These are phyloP conservation scores for Gymnosoma rotundatum DNA, from an alignment of 2,888 invertebrate species.

Conservation along the genomic window DNA sequence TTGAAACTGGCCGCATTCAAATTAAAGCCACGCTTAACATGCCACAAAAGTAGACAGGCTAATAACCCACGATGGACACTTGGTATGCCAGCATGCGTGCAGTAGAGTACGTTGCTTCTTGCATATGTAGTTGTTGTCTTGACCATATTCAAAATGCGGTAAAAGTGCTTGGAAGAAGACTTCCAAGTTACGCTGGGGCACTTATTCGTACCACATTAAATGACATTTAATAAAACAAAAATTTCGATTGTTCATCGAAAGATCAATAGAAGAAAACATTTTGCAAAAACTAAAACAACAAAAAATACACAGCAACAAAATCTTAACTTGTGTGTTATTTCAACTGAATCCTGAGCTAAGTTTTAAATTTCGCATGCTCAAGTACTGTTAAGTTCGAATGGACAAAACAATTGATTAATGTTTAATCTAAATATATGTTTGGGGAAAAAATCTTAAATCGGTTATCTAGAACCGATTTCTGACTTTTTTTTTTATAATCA, in stretches of 20 bases:
- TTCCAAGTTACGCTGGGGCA: conserved; percentile 21
- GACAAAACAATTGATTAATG: conserved; percentile 76
- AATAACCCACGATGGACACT: conserved; percentile 77
- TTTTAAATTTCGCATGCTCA: not conserved
- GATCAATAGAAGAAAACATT: conserved; percentile 46
- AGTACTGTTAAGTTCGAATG: conserved; percentile 73
- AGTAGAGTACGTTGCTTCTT: conserved; percentile 13
- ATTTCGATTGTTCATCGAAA: conserved; percentile 64
- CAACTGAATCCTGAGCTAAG: not conserved
- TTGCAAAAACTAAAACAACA: conserved; percentile 1
- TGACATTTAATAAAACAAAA: conserved; percentile 69
- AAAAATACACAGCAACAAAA: not conserved
- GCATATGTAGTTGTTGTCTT: conserved; percentile 40
- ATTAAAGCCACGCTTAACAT: conserved; percentile 72
- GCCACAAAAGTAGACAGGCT: conserved; percentile 79
- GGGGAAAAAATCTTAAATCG: not conserved
- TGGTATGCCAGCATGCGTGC: conserved; percentile 74
- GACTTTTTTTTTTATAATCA: not conserved
- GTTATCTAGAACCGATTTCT: not conserved
- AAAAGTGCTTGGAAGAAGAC: conserved; percentile 37
- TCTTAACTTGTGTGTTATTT: not conserved
- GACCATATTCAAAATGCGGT: conserved; percentile 67
- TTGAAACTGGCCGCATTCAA: conserved; percentile 76
- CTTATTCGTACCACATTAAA: conserved; percentile 39
- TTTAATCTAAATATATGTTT: not conserved